These are phyloP conservation scores for Phalacrocorax brasilianus DNA, from an alignment of 2,113 vertebrate species.

Conservation along the genomic window DNA sequence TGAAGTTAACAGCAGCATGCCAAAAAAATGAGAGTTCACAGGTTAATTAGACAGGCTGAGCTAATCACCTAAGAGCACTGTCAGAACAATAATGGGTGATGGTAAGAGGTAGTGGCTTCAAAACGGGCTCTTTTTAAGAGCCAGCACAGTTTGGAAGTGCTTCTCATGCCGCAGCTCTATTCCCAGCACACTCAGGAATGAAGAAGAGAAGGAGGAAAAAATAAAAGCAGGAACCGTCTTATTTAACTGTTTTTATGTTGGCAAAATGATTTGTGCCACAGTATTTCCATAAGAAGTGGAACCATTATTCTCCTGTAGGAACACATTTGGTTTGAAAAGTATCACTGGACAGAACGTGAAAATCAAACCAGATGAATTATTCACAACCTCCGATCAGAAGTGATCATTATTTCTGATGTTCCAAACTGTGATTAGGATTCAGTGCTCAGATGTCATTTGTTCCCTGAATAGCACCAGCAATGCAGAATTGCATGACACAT, in stretches of 20 bases:
- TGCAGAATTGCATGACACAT: conserved; percentile 46
- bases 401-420: conserved; percentile 82
- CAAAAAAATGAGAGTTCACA: neutral
- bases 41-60: conserved; percentile 26
- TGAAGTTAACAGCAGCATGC: neutral
- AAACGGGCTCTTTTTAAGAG: neutral
- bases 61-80: conserved; percentile 34
- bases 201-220: conserved; percentile 1
- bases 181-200: conserved; percentile 28
- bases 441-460: conserved; percentile 75
- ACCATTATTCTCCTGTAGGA: conserved; percentile 83
- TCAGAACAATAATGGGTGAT: neutral
- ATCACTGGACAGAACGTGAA: conserved; percentile 77
- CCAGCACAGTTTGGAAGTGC: neutral
- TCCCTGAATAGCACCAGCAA: conserved; percentile 66
- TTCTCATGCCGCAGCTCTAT: conserved; percentile 21
- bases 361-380: conserved; percentile 82
- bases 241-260: conserved; percentile 78
- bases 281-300: conserved; percentile 83
- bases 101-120: neutral
- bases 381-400: conserved; percentile 79
- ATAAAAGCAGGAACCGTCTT: conserved; percentile 71
- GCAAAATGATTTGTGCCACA: conserved; percentile 79
- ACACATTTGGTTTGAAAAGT: conserved; percentile 82
- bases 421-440: conserved; percentile 81